Conservation (phyloP, 2,888 invertebrate genomes). For the Pristionchus exspectatus region DNA sequence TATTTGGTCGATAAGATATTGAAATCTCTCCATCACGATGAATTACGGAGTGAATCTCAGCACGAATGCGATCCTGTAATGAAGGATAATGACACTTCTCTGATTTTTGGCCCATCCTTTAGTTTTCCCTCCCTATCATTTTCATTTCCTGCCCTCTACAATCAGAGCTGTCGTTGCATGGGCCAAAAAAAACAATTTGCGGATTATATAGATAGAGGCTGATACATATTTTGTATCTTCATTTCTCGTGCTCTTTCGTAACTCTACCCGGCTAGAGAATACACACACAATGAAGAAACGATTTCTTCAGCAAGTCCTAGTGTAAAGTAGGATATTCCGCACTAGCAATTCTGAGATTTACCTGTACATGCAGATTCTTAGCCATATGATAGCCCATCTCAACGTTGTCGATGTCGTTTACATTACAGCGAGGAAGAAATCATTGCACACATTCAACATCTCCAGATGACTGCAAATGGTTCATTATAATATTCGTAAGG, state of each 20-base stretch:
- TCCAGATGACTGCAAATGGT: conserved; percentile 1
- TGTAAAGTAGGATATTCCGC: background rate
- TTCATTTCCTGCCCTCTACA: too few species aligned
- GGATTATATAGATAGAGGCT: too few species aligned
- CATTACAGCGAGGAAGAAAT: conserved; percentile 55
- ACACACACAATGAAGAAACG: too few species aligned
- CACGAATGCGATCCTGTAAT: conserved; percentile 27
- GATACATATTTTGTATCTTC: too few species aligned
- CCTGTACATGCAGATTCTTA: conserved; percentile 45
- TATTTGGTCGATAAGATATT: background rate
- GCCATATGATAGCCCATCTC: conserved; percentile 55
- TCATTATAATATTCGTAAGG: background rate
- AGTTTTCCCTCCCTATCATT: too few species aligned
- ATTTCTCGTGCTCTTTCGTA: too few species aligned
- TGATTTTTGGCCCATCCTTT: too few species aligned
- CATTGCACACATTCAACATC: conserved; percentile 40
- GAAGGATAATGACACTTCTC: background rate
- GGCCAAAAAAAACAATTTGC: too few species aligned
- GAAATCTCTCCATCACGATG: background rate
- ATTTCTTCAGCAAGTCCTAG: too few species aligned
- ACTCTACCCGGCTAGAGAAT: too few species aligned
- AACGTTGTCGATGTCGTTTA: conserved; percentile 54
- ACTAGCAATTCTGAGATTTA: background rate
- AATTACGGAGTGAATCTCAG: conserved; percentile 32
- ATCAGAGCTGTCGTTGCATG: too few species aligned